Conservation (phyloP, 2,888 invertebrate genomes). For the Leucophora obtusa region DNA sequence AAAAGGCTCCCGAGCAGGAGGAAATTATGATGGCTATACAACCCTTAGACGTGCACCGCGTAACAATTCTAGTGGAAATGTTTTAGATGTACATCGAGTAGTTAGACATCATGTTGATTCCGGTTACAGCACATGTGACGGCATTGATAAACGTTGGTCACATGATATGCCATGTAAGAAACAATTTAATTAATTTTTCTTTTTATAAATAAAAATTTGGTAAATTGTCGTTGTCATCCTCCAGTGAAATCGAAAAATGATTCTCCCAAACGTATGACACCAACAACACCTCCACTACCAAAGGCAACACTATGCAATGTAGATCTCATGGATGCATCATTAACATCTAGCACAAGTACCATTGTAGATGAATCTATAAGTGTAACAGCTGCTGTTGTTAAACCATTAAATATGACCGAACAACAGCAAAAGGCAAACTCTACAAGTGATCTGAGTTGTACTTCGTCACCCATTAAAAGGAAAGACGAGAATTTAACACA, state of each 20-base stretch:
- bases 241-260: slow-evolving; percentile 69
- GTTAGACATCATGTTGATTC: slow-evolving; percentile 89
- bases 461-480: slow-evolving; percentile 70
- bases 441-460: slow-evolving; percentile 41
- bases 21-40: slow-evolving; percentile 78
- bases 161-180: slow-evolving; percentile 81
- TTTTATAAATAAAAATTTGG: not conserved
- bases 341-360: slow-evolving; percentile 74
- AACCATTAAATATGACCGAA: slow-evolving; percentile 59
- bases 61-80: slow-evolving; percentile 73
- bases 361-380: slow-evolving; percentile 74
- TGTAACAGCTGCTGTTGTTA: slow-evolving; percentile 64
- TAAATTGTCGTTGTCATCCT: not conserved
- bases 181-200: not conserved
- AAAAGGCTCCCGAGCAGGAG: slow-evolving; percentile 75
- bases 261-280: slow-evolving; percentile 71
- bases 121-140: slow-evolving; percentile 92
- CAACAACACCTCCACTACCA: slow-evolving; percentile 68
- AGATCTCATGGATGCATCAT: slow-evolving; percentile 74
- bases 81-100: slow-evolving; percentile 73
- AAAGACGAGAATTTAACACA: slow-evolving; percentile 44
- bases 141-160: slow-evolving; percentile 90
- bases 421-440: slow-evolving; percentile 11
- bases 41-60: slow-evolving; percentile 76
- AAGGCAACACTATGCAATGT: slow-evolving; percentile 67